Evolutionary conservation across 2,113 vertebrate genomes (phyloP), one percentile per base, ranked within the genome.

Genomic region (Phylloscopus trochilus): DNA sequence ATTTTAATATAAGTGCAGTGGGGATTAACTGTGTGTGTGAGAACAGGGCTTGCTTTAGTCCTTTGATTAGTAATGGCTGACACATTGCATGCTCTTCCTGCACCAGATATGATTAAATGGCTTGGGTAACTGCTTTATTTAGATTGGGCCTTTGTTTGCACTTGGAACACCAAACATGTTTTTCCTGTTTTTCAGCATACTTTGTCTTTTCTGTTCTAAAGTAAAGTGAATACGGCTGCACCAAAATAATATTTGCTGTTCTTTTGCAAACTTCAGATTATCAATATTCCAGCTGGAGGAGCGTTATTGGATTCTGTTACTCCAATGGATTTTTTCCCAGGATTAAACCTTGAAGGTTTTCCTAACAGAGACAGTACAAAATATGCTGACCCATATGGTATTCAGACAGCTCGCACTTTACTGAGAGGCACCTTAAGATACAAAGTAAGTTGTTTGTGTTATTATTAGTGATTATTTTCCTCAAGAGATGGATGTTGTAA

Each of bases 291-390:
- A 43, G 97, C 98, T 18, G 99, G 99, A 14, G 97, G 98, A 20
- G 91, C 98, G 6, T 98, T 99, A 74, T 97, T 99, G 89, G 98
- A 99, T 46, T 96, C 98, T 15, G 97, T 98, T 26, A 85, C 79
- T 10, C 80, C 98, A 1, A 98, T 99, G 99, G 98, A 99, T 82
- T 99, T 99, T 95, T 98, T 99, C 77, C 99, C 99, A 5, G 99
- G 99, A 53, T 98, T 99, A 82, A 99, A 98, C 89, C 96, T 99
- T 44, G 99, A 99, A 97, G 99, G 98, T 37, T 99, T 99, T 90
- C 99, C 99, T 39, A 99, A 99, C 97, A 98, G 99, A 30, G 99
- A 99, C 97, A 99, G 99, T 91, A 99, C 98, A 18, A 99, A 97
- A 79, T 99, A 99, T 8, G 98, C 98, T 5, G 98, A 99, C 75